Conservation (phyloP, 2,888 invertebrate species). For the Drosophila stalkeri region DNA sequence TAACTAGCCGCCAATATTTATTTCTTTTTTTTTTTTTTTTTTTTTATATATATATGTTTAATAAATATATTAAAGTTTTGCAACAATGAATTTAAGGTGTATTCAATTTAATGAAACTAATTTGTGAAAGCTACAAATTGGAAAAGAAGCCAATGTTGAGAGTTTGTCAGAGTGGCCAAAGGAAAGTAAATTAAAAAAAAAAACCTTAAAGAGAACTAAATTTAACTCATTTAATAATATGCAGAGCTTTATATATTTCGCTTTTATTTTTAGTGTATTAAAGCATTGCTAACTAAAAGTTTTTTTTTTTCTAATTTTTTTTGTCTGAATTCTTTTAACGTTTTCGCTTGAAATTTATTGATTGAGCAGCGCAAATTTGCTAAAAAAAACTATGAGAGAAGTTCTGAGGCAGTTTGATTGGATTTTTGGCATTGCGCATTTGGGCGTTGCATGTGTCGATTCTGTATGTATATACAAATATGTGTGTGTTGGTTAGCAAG, state of each 20-base stretch:
- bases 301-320: neutral
- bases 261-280: neutral
- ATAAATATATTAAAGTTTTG: too few relatives aligned
- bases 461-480: neutral
- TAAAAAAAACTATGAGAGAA: slow-evolving; percentile 19
- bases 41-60: too few relatives aligned
- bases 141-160: too few relatives aligned
- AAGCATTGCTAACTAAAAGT: neutral
- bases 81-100: too few relatives aligned
- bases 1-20: neutral
- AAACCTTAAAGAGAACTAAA: neutral
- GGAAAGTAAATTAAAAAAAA: too few relatives aligned
- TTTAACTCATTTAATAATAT: neutral
- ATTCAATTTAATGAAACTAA: too few relatives aligned
- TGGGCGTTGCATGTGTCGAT: neutral
- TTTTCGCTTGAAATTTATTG: slow-evolving; percentile 15
- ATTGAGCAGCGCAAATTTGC: slow-evolving; percentile 48
- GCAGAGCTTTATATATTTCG: neutral
- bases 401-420: slow-evolving; percentile 52
- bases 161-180: too few relatives aligned
- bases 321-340: neutral
- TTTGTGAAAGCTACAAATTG: too few relatives aligned
- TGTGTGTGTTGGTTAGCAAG: slow-evolving; percentile 6
- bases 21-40: neutral
- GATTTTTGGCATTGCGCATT: slow-evolving; percentile 36